Evolutionary conservation across 2,888 invertebrate genomes (phyloP).

Genomic region (Acanthosepion esculentum): DNA sequence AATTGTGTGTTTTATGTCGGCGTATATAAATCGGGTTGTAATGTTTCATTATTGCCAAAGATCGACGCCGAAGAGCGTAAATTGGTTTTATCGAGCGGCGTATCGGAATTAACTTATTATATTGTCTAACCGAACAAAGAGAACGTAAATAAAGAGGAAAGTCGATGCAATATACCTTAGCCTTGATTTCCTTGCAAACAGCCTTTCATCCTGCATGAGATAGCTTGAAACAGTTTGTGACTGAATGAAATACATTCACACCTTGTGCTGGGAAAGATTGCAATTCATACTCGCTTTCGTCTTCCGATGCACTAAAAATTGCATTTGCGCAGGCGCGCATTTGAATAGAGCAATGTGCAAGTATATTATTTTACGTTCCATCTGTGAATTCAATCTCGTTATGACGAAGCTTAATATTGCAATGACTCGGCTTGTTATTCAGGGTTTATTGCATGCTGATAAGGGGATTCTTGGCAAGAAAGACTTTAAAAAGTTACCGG

Average conservation of each 20-base stretch:
- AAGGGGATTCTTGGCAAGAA: too few species aligned
- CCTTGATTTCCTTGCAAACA: background rate
- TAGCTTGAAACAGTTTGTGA: background rate
- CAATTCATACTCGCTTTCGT: background rate
- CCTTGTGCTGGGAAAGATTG: background rate
- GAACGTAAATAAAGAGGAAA: background rate
- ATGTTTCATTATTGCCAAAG: conserved; percentile 15
- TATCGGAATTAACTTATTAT: conserved; percentile 11
- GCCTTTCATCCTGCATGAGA: background rate
- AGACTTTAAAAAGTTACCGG: too few species aligned
- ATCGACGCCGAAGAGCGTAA: conserved; percentile 17
- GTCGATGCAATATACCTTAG: background rate
- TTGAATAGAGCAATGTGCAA: background rate
- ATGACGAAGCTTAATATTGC: too few species aligned
- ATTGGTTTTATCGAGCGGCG: background rate
- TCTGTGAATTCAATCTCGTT: too few species aligned
- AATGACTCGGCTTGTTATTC: too few species aligned
- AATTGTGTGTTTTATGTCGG: background rate
- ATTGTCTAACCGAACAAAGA: background rate
- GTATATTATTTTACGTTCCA: too few species aligned
- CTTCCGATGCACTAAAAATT: background rate
- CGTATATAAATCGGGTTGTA: background rate
- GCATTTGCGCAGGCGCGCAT: background rate
- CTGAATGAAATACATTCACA: background rate
- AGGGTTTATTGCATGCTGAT: too few species aligned